Conservation (phyloP, 92 coral and sea anemone species). For the Isaurus tuberculatus region DNA sequence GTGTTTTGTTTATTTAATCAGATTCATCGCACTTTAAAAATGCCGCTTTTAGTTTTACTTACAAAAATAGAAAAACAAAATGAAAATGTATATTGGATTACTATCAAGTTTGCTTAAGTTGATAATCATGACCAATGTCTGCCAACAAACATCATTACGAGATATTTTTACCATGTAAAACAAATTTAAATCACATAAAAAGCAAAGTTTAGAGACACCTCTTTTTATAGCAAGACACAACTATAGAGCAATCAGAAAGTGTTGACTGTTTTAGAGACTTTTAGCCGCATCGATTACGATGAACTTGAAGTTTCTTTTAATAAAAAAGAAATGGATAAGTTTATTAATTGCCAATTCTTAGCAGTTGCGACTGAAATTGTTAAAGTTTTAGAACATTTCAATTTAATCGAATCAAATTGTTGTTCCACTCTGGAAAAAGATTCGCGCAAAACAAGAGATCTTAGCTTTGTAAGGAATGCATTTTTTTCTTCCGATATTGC, state of each 20-base stretch:
- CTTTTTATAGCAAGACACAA: neutral
- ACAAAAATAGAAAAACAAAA: neutral
- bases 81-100: neutral
- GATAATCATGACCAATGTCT: neutral
- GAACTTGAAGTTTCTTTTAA: neutral
- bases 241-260: neutral
- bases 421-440: too few species aligned
- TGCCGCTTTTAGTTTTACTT: neutral
- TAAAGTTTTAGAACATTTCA: too few species aligned
- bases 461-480: neutral
- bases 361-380: too few species aligned
- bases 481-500: neutral
- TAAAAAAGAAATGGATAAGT: too few species aligned
- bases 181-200: neutral
- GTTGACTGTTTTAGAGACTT: neutral
- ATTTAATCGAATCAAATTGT: too few species aligned
- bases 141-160: neutral
- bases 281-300: neutral
- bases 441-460: neutral
- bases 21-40: constrained; percentile 3
- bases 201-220: neutral
- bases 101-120: neutral
- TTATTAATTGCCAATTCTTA: too few species aligned
- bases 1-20: neutral
- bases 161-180: neutral